Evolutionary conservation across 2,113 vertebrate species (phyloP).

Genomic region (Diadophis punctatus): DNA sequence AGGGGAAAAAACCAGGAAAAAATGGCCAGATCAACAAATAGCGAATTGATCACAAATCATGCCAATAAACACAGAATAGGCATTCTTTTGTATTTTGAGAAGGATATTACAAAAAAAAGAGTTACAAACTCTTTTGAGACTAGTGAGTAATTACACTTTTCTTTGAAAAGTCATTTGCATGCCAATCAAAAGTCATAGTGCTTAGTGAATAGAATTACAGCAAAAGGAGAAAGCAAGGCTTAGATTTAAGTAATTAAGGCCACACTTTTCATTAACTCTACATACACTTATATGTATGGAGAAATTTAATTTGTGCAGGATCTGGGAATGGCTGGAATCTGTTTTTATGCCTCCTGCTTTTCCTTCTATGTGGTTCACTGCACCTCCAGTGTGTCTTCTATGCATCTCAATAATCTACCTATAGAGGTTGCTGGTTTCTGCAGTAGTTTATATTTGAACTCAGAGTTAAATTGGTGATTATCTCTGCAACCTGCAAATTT

Average conservation of each 20-base stretch:
- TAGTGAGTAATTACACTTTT: not conserved
- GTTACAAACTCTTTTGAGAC: not conserved
- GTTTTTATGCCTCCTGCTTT: not conserved
- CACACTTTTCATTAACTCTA: not conserved
- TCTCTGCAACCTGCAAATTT: not conserved
- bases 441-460: not conserved
- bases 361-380: not conserved
- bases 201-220: not conserved
- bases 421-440: not conserved
- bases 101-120: not conserved
- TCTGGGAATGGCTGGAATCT: not conserved
- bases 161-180: not conserved
- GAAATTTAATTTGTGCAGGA: not conserved
- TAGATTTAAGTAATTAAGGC: not conserved
- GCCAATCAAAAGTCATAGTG: not conserved
- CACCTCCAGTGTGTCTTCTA: not conserved
- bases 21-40: not conserved
- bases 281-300: not conserved
- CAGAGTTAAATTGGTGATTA: not conserved
- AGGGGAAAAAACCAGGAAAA: no score
- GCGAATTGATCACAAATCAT: not conserved
- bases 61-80: not conserved
- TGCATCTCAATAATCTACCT: not conserved
- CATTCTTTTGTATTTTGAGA: not conserved
- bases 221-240: not conserved